phyloP scores from a whole-genome alignment of 1,140 invertebrate genomes.

The Rhynchophorus ferrugineus region DNA sequence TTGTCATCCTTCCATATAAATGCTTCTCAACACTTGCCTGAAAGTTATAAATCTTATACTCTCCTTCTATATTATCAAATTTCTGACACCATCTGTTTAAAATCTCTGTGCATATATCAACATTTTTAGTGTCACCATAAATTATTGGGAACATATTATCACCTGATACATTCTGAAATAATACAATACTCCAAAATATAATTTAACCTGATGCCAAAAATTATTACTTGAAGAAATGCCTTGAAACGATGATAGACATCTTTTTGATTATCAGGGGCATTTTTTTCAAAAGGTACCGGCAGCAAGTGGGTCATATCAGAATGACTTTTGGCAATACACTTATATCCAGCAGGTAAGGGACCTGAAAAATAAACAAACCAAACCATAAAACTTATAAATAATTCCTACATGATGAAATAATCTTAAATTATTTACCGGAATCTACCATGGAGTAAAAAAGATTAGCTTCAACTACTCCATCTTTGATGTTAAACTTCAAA shows the following conservation, averaged over 20 bases:
- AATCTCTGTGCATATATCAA: too few species aligned
- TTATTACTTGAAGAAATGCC: slow-evolving; percentile 18
- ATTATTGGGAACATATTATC: too few species aligned
- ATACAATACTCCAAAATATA: background rate
- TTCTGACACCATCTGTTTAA: too few species aligned
- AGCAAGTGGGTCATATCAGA: slow-evolving; percentile 46
- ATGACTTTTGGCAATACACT: slow-evolving; percentile 41
- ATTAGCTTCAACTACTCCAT: slow-evolving; percentile 43
- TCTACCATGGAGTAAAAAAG: slow-evolving; percentile 47
- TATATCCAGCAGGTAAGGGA: slow-evolving; percentile 48
- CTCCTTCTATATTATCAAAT: background rate
- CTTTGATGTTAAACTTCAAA: slow-evolving; percentile 44
- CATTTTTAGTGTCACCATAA: background rate
- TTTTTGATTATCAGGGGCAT: slow-evolving; percentile 25
- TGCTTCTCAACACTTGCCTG: background rate
- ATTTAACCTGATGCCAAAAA: background rate
- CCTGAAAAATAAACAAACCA: slow-evolving; percentile 28
- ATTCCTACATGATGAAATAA: background rate
- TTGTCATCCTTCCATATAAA: background rate
- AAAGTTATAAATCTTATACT: background rate
- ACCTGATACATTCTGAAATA: background rate
- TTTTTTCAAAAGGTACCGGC: slow-evolving; percentile 35
- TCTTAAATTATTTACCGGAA: slow-evolving; percentile 36
- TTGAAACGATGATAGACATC: slow-evolving; percentile 31
- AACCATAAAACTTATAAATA: background rate